Evolutionary conservation across 2,113 vertebrate genomes (phyloP), one percentile per base, ranked within the genome.

Genomic region (Ammospiza caudacuta): DNA sequence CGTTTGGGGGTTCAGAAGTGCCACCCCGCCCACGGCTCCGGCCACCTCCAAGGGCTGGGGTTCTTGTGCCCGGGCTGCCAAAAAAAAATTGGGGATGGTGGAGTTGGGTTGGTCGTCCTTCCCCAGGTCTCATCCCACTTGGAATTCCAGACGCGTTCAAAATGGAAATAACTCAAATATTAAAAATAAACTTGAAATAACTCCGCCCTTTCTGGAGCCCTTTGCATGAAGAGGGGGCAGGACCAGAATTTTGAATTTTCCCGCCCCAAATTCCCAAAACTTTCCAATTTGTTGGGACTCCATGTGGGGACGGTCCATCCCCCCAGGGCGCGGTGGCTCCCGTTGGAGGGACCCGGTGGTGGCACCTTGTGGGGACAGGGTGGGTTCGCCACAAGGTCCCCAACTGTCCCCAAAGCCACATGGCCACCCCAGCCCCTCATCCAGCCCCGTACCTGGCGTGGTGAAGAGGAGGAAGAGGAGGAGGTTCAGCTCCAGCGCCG

Each of bases 241-340:
- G 21, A 58, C 6, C 14, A 59, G 57, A 4, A 17, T 35, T 25
- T 24, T 7, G 9, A 5, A 25, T 35, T 59, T 59, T 59, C 22
- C 57, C 9, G 2, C n/a, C n/a, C 57, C n/a, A 24, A 24, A 59
- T 24, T 15, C 22, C n/a, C 22, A 47, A 47, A 47, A 47, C 12
- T 5, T 24, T 16, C 15, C 15, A 7, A 2, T 59, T 59, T 58
- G 35, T 15, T 15, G 57, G 13, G 33, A 11, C 22, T 24, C 14
- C 33, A 5, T 2, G 21, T 3, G n/a, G 57, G 57, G 22, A 4
- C 15, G 8, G 22, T 24, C n/a, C 1, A 0, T 37, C n/a, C n/a
- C 23, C 15, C 3, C n/a, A 3, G 15, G 10, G n/a, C 5, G 6
- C 2, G 15, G 57, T 5, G 57, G 57, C 22, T 59, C 57, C 22